Conservation (phyloP, 2,113 vertebrate genomes). For the Camelus dromedarius region DNA sequence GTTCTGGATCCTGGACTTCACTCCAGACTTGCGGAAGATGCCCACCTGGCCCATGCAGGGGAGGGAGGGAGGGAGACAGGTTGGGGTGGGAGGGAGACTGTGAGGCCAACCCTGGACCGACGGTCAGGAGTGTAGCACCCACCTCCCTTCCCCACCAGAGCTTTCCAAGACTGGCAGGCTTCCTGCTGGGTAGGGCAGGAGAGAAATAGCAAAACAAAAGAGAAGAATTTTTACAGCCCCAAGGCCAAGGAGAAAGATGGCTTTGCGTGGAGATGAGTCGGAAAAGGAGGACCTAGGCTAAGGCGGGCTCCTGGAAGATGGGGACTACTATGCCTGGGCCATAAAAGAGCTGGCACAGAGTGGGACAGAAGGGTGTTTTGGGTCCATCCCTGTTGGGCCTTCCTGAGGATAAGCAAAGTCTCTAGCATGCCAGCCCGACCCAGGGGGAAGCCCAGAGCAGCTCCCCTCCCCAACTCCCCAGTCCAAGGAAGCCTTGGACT, state of each 20-base stretch:
- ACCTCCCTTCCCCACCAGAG: not conserved
- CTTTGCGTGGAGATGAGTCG: not conserved
- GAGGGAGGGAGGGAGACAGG: not conserved
- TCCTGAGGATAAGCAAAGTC: not conserved
- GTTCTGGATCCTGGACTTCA: constrained; percentile 93
- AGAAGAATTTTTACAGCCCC: not conserved
- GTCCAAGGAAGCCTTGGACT: too few species aligned
- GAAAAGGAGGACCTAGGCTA: not conserved
- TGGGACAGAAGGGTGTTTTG: not conserved
- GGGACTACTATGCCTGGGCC: not conserved
- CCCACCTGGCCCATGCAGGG: constrained; percentile 87
- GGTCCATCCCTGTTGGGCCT: not conserved
- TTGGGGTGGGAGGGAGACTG: not conserved
- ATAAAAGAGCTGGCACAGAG: not conserved
- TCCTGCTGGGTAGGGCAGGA: not conserved
- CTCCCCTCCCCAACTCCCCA: not conserved
- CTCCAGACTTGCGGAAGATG: constrained; percentile 93
- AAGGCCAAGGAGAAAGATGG: not conserved
- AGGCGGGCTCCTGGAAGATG: not conserved
- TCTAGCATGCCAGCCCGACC: not conserved
- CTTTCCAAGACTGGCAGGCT: not conserved
- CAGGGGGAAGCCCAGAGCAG: not conserved
- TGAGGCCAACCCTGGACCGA: not conserved
- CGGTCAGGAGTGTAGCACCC: not conserved
- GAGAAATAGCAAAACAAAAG: constrained; percentile 19